A percentile compares a stretch with the other conserved stretches of the same genome.
Conservation (phyloP, 2,888 invertebrate genomes). For the Andrena hattorfiana region DNA sequence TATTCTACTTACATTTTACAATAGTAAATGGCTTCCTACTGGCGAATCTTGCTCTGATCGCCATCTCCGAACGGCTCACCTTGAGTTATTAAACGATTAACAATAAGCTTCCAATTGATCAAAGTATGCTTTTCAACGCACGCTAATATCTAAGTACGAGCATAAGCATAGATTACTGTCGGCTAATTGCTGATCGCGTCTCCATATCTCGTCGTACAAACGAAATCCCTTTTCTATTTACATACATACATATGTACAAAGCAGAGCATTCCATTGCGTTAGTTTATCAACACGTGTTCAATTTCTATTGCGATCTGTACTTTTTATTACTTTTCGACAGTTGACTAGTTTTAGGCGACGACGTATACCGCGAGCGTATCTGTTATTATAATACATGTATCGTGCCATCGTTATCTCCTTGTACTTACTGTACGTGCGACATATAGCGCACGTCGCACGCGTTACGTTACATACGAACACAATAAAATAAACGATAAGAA, state of each 20-base stretch:
- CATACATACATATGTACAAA: conserved; percentile 73
- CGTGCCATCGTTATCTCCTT: conserved; percentile 68
- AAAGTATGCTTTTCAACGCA: conserved; percentile 34
- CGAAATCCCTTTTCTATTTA: conserved; percentile 71
- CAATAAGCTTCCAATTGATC: conserved; percentile 59
- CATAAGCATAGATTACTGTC: background rate
- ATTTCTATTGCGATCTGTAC: conserved; percentile 32
- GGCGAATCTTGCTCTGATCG: too few species aligned
- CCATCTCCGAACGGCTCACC: too few species aligned
- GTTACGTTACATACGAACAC: background rate
- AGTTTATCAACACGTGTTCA: conserved; percentile 59
- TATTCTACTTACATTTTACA: too few species aligned
- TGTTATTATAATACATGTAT: conserved; percentile 21
- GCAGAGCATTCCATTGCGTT: conserved; percentile 74
- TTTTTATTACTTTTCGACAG: conserved; percentile 16
- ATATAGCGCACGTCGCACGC: background rate
- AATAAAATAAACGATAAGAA: background rate
- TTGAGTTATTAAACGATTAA: background rate
- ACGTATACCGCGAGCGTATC: conserved; percentile 21
- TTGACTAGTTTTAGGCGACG: conserved; percentile 18
- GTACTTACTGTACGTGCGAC: conserved; percentile 60
- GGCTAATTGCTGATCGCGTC: conserved; percentile 69
- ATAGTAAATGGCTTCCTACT: too few species aligned
- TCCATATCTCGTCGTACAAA: conserved; percentile 63
- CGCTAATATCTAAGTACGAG: background rate